phyloP scores from a whole-genome alignment of 2,888 invertebrate species.

The Pteria penguin region DNA sequence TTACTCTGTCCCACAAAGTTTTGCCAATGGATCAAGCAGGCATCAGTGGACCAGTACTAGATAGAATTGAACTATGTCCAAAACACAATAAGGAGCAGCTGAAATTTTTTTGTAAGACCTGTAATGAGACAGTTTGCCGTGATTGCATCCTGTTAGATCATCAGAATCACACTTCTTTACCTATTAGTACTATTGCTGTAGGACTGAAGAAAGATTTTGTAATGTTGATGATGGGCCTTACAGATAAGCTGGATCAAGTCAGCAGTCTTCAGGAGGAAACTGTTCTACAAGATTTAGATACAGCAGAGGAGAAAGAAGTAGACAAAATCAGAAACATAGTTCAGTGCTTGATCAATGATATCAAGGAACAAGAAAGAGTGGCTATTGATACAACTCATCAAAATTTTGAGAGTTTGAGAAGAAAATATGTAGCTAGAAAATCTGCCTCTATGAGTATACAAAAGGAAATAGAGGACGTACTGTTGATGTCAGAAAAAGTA shows the following conservation, averaged over 20 bases:
- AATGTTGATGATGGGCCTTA: conserved; percentile 22
- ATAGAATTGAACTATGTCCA: conserved; percentile 5
- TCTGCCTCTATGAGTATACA: neutral
- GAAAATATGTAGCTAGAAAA: neutral
- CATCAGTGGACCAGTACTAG: neutral
- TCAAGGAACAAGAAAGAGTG: neutral
- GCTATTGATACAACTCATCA: neutral
- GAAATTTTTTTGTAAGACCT: conserved; percentile 48
- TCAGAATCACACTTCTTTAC: conserved; percentile 24
- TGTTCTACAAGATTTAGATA: neutral
- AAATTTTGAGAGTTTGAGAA: neutral
- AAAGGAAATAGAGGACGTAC: neutral
- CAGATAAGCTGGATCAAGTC: conserved; percentile 24
- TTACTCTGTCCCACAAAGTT: conserved; percentile 53
- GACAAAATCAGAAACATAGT: neutral
- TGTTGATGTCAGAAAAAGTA: conserved; percentile 3
- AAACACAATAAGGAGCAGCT: conserved; percentile 35
- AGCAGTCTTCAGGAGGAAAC: neutral
- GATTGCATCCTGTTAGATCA: conserved; percentile 51
- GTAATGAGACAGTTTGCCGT: conserved; percentile 45
- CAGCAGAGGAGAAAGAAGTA: neutral
- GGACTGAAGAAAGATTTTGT: conserved; percentile 18
- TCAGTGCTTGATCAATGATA: neutral
- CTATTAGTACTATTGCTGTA: conserved; percentile 5
- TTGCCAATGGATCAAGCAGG: conserved; percentile 35